Evolutionary conservation across 37 sponge, comb jelly and placozoan genomes (phyloP), one percentile per base, ranked within the genome.

Genomic region (Lycopodina hypogea): DNA sequence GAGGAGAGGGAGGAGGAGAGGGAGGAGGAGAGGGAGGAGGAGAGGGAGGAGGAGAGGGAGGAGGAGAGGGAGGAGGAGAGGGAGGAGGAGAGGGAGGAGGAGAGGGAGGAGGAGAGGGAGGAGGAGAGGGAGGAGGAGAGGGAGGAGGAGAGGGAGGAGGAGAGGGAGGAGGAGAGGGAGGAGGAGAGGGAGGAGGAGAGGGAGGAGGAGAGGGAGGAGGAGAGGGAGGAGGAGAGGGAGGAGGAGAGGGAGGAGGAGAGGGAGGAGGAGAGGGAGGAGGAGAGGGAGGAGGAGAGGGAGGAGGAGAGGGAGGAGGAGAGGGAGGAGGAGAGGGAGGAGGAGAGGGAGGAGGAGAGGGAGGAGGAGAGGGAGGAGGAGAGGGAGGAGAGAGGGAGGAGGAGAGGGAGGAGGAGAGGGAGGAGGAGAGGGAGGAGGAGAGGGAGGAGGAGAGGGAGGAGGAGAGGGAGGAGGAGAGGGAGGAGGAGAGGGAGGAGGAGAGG

Each of bases 281-380:
- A 32, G n/a, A 53, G 28, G 50, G 55, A 59, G 56, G 36, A 23
- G 42, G 52, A 59, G 33, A 69, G 75, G 60, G 76, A n/a, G 41
- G 56, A 7, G 51, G 14, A 74, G 75, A 28, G 51, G 71, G 57
- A 52, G 33, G 51, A 29, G 28, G 22, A 9, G 56, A 56, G 51
- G 75, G 56, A 51, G 55, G 35, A 34, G 1, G 26, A 35, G 50
- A 36, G 62, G 33, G 63, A 51, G 40, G 7, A 50, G 78, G 52
- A 42, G 78, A 23, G 40, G 38, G 68, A 62, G 78, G 63, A 42
- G 42, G 66, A 77, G 78, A 42, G 55, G 53, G 80, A 68, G 70
- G 68, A 70, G 29, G 53, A 67, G 70, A 42, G 32, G 42, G 69
- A 79, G 68, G 64, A 67, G 63, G 74, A 42, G 73, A 58, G 56